Evolutionary conservation across 2,113 vertebrate genomes (phyloP), one percentile per base, ranked within the genome.

Genomic region (Thamnophis sirtalis): DNA sequence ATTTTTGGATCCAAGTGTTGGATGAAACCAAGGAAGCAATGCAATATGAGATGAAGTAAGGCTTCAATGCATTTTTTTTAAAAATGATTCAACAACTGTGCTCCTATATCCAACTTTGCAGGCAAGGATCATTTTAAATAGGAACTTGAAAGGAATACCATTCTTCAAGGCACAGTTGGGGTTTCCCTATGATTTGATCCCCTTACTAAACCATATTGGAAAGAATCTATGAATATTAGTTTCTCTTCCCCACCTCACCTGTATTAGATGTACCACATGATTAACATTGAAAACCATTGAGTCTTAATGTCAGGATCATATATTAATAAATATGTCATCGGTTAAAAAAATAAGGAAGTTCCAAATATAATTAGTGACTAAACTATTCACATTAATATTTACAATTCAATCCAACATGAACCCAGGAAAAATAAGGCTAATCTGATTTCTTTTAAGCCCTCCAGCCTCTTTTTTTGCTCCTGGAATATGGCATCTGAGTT

Each of bases 201-300:
- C 89, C 93, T 73, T 60, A 38, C 51, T 8, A 96, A 95, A 91
- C 90, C 80, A 95, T 89, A 90, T 95, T 90, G 94, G 86, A 53
- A 33, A 93, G 93, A 95, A 91, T 49, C 26, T 88, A 49, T 49
- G 15, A 60, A 85, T 84, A 50, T 89, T 51, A 63, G n/a, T 33
- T 38, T 24, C 10, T 8, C 22, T 38, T n/a, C 43, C 33, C 15
- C 33, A 21, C 9, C 22, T 73, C 60, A 73, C 49, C 17, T 48
- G 24, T 60, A 89, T 68, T 68, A 10, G 26, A 68, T 90, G 3
- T 50, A 54, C 6, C 60, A 17, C 0, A 13, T n/a, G 93, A 93
- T 53, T 93, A 87, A 3, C 0, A 51, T 73, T 26, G 86, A 91
- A 17, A 50, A 80, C 92, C 90, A 88, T 68, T 92, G 91, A 90